Evolutionary conservation across 1,140 invertebrate species (phyloP), one percentile per base, ranked within the genome.

Genomic region (Muscidifurax raptorellus): DNA sequence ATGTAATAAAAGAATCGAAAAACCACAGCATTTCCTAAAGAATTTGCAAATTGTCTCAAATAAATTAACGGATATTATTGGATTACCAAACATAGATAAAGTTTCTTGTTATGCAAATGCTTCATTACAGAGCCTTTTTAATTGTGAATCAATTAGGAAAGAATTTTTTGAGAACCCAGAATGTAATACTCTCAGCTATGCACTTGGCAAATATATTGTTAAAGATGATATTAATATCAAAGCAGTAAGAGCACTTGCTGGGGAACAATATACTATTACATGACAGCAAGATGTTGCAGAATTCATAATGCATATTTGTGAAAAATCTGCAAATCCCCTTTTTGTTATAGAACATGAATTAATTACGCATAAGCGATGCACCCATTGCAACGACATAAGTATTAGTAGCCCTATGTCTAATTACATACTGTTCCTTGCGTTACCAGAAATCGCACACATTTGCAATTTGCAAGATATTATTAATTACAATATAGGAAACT

Each of bases 81-180:
- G 44, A 7, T 47, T 47, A 6, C 36, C n/a, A 47, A 76, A 76
- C 9, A 13, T 2, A 10, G 74, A 76, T 52, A 52, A 13, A 2
- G 7, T 76, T 47, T 44, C 74, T 52, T 76, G 74, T 76, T 52
- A 52, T 52, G 36, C 74, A 22, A 76, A 52, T 76, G 36, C 74
- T 10, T 47, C 40, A 22, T n/a, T 76, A 47, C 74, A 76, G 15
- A 76, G 74, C 25, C 5, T 76, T 5, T 44, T 47, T 27, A 36
- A 76, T 27, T 76, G 2, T 52, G 18, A 22, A 13, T 1, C 5
- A 13, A 36, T 74, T 18, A 36, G 15, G 13, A 18, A 74, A 36
- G 1, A 18, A 18, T 74, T 74, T 36, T 15, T 74, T 13, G 25
- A 32, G 4, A 74, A 36, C 18, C 13, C 28, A 9, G 71, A 74